A percentile compares a stretch with the other conserved stretches of the same genome.
These are phyloP conservation scores for Scaptomyza parva DNA, from an alignment of 2,888 invertebrate genomes.

Conservation along the genomic window DNA sequence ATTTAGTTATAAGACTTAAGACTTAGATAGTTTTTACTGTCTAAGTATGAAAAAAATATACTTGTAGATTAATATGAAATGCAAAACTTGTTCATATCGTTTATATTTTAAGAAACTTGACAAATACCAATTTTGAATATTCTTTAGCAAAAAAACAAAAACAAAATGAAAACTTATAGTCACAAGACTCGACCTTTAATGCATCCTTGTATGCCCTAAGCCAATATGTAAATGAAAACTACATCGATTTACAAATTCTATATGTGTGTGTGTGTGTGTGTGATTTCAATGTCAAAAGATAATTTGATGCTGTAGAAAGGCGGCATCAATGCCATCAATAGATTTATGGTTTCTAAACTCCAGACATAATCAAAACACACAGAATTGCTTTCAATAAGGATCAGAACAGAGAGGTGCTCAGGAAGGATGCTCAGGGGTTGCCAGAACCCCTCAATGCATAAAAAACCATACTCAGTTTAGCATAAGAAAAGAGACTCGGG, in stretches of 20 bases:
- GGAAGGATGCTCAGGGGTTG: conserved; percentile 33
- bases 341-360: conserved; percentile 82
- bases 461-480: conserved; percentile 43
- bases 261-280: conserved; percentile 47
- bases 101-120: too few species aligned
- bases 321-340: conserved; percentile 77
- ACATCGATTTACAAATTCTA: conserved; percentile 58
- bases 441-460: conserved; percentile 30
- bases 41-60: too few species aligned
- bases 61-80: too few species aligned
- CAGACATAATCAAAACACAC: conserved; percentile 74
- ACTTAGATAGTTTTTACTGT: too few species aligned
- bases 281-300: conserved; percentile 72
- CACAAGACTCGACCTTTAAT: conserved; percentile 17
- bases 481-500: conserved; percentile 61
- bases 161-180: neutral
- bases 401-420: conserved; percentile 16
- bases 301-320: conserved; percentile 78
- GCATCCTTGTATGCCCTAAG: conserved; percentile 10
- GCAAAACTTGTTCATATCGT: too few species aligned
- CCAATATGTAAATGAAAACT: conserved; percentile 67
- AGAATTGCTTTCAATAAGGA: conserved; percentile 25
- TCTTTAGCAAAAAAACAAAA: neutral
- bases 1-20: too few species aligned
- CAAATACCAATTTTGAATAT: neutral